Evolutionary conservation across 2,113 vertebrate genomes (phyloP).

Genomic region (Malurus elegans): DNA sequence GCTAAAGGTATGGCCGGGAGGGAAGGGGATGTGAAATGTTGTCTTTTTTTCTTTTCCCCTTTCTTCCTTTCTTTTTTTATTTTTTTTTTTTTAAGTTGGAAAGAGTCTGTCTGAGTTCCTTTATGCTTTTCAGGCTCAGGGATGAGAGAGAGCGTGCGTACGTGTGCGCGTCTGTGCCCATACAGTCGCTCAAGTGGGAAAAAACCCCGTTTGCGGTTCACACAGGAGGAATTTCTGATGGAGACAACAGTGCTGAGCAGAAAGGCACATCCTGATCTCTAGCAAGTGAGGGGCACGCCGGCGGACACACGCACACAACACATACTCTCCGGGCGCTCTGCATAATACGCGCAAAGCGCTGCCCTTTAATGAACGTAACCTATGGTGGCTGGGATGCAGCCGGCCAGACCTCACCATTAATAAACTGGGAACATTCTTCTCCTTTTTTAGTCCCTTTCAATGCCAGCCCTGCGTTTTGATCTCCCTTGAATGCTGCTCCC

Average conservation of each 20-base stretch:
- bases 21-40: not conserved
- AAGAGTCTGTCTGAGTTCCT: not conserved
- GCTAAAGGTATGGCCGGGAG: not conserved
- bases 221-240: constrained; percentile 56
- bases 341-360: constrained; percentile 10
- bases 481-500: constrained; percentile 78
- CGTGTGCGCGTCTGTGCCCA: not conserved
- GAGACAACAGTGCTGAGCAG: constrained; percentile 25
- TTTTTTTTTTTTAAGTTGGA: not conserved
- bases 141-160: not conserved
- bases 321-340: not conserved
- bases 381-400: constrained; percentile 20
- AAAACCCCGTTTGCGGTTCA: not conserved
- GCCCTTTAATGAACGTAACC: constrained; percentile 42
- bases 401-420: constrained; percentile 55
- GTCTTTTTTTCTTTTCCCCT: not conserved
- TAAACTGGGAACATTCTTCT: constrained; percentile 64
- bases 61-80: fast-evolving
- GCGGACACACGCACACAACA: not conserved
- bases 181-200: constrained; percentile 50
- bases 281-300: not conserved
- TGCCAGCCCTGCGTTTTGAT: constrained; percentile 74
- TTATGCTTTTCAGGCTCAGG: constrained; percentile 19
- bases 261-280: constrained; percentile 51
- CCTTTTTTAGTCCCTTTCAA: constrained; percentile 64